Evolutionary conservation across 1,140 invertebrate genomes (phyloP), one percentile per base, ranked within the genome.

Genomic region (Aphelinus atriplicis): DNA sequence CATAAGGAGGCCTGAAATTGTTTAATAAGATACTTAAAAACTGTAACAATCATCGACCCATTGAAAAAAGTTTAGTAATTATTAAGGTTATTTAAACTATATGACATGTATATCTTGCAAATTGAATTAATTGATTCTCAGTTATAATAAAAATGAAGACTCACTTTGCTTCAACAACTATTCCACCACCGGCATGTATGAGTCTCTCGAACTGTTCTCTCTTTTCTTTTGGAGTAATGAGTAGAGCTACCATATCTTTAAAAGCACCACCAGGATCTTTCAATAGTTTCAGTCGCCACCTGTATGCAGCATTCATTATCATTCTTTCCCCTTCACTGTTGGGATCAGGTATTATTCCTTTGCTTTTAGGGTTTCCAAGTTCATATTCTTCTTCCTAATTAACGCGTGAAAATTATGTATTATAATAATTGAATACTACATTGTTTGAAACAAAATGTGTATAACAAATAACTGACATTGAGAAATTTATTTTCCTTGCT

Each of bases 351-450:
- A 87, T 84, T 1, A 90, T 83, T 46, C 84, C 82, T 10, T 84
- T 78, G 10, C 91, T 90, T 74, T 86, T 83, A 0, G 92, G 91
- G 83, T 94, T 95, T 1, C 93, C 94, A 90, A 92, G 94, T 83
- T 95, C 94, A 84, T 89, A 95, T 3, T 90, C 86, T 78, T 94
- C 92, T 83, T 97, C 95, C 92, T 96, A 45, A 10, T 26, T 26
- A 26, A 26, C 26, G 26, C 26, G 26, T 26, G 26, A 71, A 82
- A 58, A 57, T 66, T 64, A 50, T 53, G 66, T 45, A 62, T 68
- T 71, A 43, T 71, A 71, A 69, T 77, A 77, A 7, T 57, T 7
- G 76, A 63, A 71, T 43, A 42, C 67, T 57, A 68, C 10, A 73
- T n/a, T 43, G 51, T 55, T 43, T 43, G 50, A 68, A 75, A 63